phyloP scores from a whole-genome alignment of 2,888 invertebrate species.

The Merodon equestris region DNA sequence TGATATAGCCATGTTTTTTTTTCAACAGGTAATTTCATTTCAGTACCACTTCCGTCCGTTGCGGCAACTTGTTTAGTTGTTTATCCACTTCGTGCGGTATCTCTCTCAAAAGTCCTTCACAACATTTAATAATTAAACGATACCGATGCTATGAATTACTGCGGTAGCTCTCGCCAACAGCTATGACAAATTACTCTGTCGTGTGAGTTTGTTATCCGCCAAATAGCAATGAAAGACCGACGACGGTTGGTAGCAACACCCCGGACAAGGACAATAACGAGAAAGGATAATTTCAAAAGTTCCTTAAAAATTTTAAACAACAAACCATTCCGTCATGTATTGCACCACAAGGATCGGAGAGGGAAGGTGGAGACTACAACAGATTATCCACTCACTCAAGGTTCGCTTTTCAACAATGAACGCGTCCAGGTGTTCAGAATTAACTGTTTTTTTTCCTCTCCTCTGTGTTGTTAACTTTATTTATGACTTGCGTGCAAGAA shows the following conservation, averaged over 20 bases:
- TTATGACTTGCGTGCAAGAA: constrained; percentile 56
- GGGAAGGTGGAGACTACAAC: neutral
- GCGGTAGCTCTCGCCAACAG: constrained; percentile 23
- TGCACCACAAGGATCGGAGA: constrained; percentile 35
- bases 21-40: too few relatives aligned
- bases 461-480: constrained; percentile 38
- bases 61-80: neutral
- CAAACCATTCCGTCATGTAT: constrained; percentile 2
- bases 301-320: constrained; percentile 36
- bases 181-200: constrained; percentile 59
- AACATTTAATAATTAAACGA: constrained; percentile 43
- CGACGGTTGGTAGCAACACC: too few relatives aligned
- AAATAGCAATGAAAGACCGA: too few relatives aligned
- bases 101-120: too few relatives aligned
- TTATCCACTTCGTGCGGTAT: neutral
- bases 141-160: constrained; percentile 49
- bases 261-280: neutral
- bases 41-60: neutral
- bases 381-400: neutral
- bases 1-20: too few relatives aligned
- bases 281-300: constrained; percentile 45
- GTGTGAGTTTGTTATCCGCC: constrained; percentile 33
- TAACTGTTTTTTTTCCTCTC: constrained; percentile 16
- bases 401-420: constrained; percentile 38
- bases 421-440: constrained; percentile 44